phyloP scores from a whole-genome alignment of 2,888 invertebrate species.

The Dicyrtoma fusca region DNA sequence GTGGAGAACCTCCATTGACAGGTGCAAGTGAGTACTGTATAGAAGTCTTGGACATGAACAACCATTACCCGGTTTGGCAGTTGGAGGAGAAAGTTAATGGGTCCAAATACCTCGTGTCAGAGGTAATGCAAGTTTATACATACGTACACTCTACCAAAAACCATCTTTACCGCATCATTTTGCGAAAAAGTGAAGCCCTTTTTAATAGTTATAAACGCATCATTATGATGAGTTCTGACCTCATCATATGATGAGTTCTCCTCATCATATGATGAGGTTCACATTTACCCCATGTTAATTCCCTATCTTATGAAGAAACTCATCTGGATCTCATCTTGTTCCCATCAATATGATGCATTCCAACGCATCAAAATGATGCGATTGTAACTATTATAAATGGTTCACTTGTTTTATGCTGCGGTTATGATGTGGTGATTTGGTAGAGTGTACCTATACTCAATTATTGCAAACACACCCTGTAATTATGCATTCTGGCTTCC shows the following conservation, averaged over 20 bases:
- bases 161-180: too few relatives aligned
- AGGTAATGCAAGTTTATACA: not conserved
- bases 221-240: too few relatives aligned
- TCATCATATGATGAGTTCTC: too few relatives aligned
- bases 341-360: too few relatives aligned
- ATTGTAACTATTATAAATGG: not conserved
- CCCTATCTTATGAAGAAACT: too few relatives aligned
- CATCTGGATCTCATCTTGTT: too few relatives aligned
- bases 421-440: not conserved
- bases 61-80: constrained; percentile 14
- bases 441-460: not conserved
- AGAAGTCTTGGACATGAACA: constrained; percentile 27
- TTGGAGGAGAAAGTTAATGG: not conserved
- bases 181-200: too few relatives aligned
- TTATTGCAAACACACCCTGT: not conserved
- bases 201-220: too few relatives aligned
- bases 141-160: not conserved
- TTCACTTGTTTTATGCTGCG: not conserved
- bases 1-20: not conserved
- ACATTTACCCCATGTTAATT: too few relatives aligned
- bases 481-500: not conserved
- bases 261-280: too few relatives aligned
- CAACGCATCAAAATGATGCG: too few relatives aligned
- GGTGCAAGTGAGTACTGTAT: not conserved
- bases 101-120: not conserved